Conservation (phyloP, 2,888 invertebrate genomes). For the Orthosia cruda region DNA sequence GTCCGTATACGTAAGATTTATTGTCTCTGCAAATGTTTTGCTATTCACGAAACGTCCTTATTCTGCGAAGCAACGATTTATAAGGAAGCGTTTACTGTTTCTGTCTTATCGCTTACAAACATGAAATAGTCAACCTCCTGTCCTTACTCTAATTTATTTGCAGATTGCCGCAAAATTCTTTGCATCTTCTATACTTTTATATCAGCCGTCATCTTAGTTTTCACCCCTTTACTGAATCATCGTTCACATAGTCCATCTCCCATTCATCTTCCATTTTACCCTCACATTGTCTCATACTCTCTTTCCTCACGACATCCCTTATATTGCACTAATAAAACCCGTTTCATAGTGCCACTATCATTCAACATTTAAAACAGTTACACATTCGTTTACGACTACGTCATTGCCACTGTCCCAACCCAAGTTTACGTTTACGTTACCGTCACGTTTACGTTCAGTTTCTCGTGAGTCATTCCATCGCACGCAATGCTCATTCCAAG, state of each 20-base stretch:
- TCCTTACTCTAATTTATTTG: not conserved
- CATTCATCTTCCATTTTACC: not conserved
- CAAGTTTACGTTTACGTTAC: slow-evolving; percentile 23
- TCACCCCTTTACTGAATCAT: no score
- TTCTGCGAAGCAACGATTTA: not conserved
- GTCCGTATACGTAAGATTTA: not conserved
- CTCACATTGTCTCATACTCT: no score
- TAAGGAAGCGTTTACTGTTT: not conserved
- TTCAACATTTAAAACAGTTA: slow-evolving; percentile 26
- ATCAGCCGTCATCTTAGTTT: not conserved
- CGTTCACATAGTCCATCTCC: not conserved
- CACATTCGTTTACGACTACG: slow-evolving; percentile 25
- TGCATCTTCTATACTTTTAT: rapidly evolving
- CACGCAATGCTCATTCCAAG: slow-evolving; percentile 61
- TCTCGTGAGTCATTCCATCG: slow-evolving; percentile 47
- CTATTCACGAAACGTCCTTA: not conserved
- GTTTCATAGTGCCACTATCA: not conserved
- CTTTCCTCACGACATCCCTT: not conserved
- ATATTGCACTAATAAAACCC: slow-evolving; percentile 1
- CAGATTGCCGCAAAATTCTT: not conserved
- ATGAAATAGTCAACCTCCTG: not conserved
- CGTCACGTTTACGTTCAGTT: slow-evolving; percentile 46
- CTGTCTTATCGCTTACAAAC: not conserved
- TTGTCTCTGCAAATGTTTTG: slow-evolving; percentile 8
- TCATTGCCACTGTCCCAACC: slow-evolving; percentile 11